phyloP scores from a whole-genome alignment of 2,113 vertebrate genomes.

The Eudyptes chrysolophus region DNA sequence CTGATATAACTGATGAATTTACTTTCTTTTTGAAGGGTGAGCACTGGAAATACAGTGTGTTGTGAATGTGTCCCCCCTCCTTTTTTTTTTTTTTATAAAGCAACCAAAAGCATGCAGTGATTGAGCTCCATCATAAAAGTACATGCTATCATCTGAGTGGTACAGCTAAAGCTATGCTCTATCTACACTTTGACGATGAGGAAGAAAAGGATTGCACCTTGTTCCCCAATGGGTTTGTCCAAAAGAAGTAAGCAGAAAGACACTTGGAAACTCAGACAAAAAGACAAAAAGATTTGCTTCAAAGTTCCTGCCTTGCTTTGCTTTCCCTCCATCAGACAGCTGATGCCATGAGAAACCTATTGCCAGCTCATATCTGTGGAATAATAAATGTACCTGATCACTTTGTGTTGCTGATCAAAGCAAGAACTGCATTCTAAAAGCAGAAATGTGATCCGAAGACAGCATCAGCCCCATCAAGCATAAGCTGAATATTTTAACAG shows the following conservation, averaged over 20 bases:
- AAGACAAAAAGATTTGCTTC: neutral
- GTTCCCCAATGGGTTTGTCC: neutral
- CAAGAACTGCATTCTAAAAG: conserved; percentile 6
- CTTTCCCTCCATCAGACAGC: neutral
- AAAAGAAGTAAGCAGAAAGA: neutral
- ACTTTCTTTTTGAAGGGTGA: neutral
- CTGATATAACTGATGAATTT: no score
- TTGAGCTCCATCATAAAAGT: neutral
- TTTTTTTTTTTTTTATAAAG: neutral
- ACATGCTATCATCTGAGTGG: no score
- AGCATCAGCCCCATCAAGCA: neutral
- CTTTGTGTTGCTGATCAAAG: conserved; percentile 24
- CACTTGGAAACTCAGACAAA: neutral
- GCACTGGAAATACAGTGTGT: neutral
- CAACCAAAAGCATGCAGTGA: accelerated
- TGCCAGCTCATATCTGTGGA: neutral
- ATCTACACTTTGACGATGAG: neutral
- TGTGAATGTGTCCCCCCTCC: accelerated
- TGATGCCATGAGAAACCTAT: neutral
- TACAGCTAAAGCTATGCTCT: neutral
- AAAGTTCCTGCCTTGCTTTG: neutral
- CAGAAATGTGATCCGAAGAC: neutral
- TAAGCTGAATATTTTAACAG: neutral
- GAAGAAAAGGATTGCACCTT: neutral
- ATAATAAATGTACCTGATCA: neutral